Conservation (phyloP, 2,797 vertebrate genomes). For the Gallinago stenura region DNA sequence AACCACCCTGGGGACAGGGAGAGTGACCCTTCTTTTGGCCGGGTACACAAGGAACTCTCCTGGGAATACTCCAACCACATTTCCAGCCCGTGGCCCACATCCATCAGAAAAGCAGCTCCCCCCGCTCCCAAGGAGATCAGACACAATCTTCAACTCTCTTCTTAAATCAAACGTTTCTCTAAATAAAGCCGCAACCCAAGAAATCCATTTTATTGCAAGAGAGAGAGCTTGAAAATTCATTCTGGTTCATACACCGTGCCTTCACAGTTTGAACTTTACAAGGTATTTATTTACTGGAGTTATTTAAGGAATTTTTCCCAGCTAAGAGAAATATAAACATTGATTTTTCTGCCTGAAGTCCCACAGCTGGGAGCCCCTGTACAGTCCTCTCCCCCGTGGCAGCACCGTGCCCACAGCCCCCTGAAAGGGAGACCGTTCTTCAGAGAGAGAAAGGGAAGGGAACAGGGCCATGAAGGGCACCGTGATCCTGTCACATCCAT, state of each 20-base stretch:
- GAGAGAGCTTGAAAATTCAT: neutral
- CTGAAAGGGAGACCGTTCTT: neutral
- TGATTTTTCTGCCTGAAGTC: slow-evolving; percentile 54
- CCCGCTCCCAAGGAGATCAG: neutral
- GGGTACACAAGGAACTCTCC: neutral
- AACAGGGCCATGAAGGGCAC: neutral
- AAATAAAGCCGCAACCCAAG: slow-evolving; percentile 1
- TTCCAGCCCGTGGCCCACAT: neutral
- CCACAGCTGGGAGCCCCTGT: neutral
- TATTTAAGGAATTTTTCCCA: slow-evolving; percentile 2
- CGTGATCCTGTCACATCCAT: neutral
- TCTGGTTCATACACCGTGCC: neutral
- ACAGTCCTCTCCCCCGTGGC: neutral
- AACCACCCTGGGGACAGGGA: neutral
- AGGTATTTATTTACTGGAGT: slow-evolving; percentile 31
- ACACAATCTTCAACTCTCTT: slow-evolving; percentile 9
- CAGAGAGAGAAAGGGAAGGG: neutral
- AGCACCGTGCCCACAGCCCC: neutral
- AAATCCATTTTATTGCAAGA: slow-evolving; percentile 27
- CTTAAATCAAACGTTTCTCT: neutral
- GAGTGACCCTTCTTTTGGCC: neutral
- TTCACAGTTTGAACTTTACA: neutral
- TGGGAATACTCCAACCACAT: neutral
- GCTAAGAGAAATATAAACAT: slow-evolving; percentile 42
- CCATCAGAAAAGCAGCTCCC: neutral